A percentile compares a stretch with the other conserved stretches of the same genome.
phyloP scores from a whole-genome alignment of 2,888 invertebrate genomes.

The Omphaloscelis lunosa region DNA sequence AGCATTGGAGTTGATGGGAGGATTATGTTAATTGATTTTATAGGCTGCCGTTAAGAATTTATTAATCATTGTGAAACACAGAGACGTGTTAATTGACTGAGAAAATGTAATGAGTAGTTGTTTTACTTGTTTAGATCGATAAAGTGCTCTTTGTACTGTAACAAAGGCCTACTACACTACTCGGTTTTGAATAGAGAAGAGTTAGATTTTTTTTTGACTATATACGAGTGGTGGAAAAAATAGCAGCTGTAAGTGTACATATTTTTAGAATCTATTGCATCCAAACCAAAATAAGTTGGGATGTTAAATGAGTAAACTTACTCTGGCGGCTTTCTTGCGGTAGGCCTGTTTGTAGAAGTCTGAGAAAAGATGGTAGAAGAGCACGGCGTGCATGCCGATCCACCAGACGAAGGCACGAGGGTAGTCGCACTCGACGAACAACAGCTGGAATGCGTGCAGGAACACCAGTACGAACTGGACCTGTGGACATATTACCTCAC shows the following conservation, averaged over 20 bases:
- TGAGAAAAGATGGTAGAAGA: slow-evolving; percentile 98
- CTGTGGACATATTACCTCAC: slow-evolving; percentile 79
- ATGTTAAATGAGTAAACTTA: slow-evolving; percentile 52
- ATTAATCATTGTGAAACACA: slow-evolving; percentile 49
- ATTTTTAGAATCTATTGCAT: background rate
- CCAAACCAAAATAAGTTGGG: background rate
- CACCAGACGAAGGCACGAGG: slow-evolving; percentile 97
- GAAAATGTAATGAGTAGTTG: slow-evolving; percentile 35
- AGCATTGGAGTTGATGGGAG: slow-evolving; percentile 29
- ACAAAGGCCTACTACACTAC: background rate
- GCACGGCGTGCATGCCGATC: slow-evolving; percentile 97
- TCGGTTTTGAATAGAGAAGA: background rate
- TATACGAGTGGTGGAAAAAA: background rate
- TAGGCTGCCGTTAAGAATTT: slow-evolving; percentile 35
- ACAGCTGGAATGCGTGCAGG: slow-evolving; percentile 96
- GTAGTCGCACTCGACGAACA: slow-evolving; percentile 97
- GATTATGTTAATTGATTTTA: slow-evolving; percentile 50
- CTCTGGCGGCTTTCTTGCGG: slow-evolving; percentile 83
- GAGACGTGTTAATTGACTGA: slow-evolving; percentile 32
- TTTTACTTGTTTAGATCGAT: slow-evolving; percentile 33
- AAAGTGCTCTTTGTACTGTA: slow-evolving; percentile 22
- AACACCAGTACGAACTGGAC: slow-evolving; percentile 97
- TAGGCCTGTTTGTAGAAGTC: slow-evolving; percentile 97
- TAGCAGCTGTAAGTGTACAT: background rate
- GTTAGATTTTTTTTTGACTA: background rate